Base-by-base conservation (phyloP, 2,113 vertebrate species). In the Paraplagusia blochii region DNA sequence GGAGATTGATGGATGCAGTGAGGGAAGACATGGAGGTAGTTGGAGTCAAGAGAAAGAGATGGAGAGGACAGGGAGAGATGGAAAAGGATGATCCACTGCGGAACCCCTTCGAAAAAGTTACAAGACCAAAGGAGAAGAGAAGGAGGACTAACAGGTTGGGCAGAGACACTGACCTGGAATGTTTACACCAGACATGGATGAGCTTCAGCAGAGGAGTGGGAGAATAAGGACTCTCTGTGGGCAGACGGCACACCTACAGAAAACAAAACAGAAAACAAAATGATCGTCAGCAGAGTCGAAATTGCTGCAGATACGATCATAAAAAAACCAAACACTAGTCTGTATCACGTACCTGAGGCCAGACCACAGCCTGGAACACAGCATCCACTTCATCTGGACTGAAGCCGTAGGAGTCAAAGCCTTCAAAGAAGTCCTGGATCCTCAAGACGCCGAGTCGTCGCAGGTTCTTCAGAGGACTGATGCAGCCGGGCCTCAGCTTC, bases 191-290 rank as follows among this genome's bases (percentile, higher is more conserved):
- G 19, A 92, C 81, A 11, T 94, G 91, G 85, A 98, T 91, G 56
- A 99, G 87, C 69, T 94, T 97, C 44, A 99, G 89, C 33, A 98
- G 89, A 36, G 92, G 91, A n/a, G 93, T 95, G 22, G 97, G 96
- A 45, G 95, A 92, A 81, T 97, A 96, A 0, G 93, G 83, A 81
- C 94, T 95, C 88, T 98, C 96, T 61, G 90, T 88, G 44, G 93
- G 87, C 58, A 99, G 90, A 16, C 94, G 95, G 74, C 87, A 90
- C 68, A 99, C 85, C 96, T 92, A 67, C 29, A 59, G 8, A 48
- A 6, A 65, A 58, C 33, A 22, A 35, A 74, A 62, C 17, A 11
- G 46, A 50, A 29, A 50, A 4, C 3, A 9, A 66, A 43, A 3
- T 11, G 7, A 43, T 3, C 11, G 6, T 8, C 45, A 6, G 11